Base-by-base conservation (phyloP, 2,797 vertebrate species). In the Gymnoscopelus microlampas region DNA sequence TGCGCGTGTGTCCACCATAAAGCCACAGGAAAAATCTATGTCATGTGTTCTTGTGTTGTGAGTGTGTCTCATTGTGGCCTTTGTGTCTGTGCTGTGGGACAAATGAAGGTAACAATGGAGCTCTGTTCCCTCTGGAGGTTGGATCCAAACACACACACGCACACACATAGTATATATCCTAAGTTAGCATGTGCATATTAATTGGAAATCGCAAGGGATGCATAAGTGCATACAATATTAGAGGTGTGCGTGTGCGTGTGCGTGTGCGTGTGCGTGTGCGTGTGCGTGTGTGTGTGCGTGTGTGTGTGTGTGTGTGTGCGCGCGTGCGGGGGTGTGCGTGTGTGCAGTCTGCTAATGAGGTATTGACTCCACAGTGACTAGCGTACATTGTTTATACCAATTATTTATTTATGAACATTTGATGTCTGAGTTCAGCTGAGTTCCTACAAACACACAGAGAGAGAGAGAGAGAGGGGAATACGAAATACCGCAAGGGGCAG, bases 371-470 rank as follows among this genome's bases (percentile, higher is more conserved):
- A 89, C 81, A 90, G 90, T 87, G 83, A 86, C 93, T 90, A 89
- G 89, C 91, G 93, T 93, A 87, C 93, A 95, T 95, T 95, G 91
- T 93, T 93, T 92, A 90, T 89, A 85, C 76, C 93, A 89, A 92
- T 97, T 94, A 95, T 94, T 96, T 96, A 95, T 93, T 95, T 94
- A 96, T 96, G 95, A 96, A 92, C 93, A 88, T 95, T 95, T 95
- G 95, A 96, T 95, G 94, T 95, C 94, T 89, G 93, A 93, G 93
- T 95, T 93, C 92, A 88, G 83, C 86, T 85, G 89, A 94, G 95
- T 96, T 93, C 86, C 87, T 81, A 87, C 88, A 88, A 94, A 91
- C 90, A n/a, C 77, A 84, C 77, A 44, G 61, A 56, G 57, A 14
- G 71, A 32, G 73, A 78, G 56, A 12, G 71, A 80, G 70, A 5